These are phyloP conservation scores for Mola mola DNA, from an alignment of 2,113 vertebrate genomes.

Conservation along the genomic window DNA sequence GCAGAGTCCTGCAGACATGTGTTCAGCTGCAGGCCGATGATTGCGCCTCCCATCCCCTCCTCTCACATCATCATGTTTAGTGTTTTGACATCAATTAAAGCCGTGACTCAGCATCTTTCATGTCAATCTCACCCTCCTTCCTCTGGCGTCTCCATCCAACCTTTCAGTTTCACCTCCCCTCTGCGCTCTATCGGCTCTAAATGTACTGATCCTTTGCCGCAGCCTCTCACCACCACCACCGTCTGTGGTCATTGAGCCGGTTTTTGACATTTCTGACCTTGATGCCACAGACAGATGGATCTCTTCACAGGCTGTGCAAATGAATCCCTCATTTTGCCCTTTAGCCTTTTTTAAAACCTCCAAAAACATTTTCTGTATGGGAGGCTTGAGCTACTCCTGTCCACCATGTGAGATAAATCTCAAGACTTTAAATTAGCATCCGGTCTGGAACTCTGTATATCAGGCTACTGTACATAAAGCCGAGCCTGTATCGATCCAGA, in stretches of 20 bases:
- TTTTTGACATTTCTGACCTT: too few species aligned
- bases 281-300: not conserved
- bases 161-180: constrained; percentile 21
- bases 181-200: constrained; percentile 21
- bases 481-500: constrained; percentile 50
- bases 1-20: constrained; percentile 76
- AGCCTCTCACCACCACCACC: not conserved
- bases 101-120: too few species aligned
- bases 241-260: not conserved
- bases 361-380: not conserved
- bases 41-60: constrained; percentile 68
- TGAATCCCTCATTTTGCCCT: too few species aligned
- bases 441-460: constrained; percentile 19
- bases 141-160: not conserved
- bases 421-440: constrained; percentile 38
- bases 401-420: constrained; percentile 23
- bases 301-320: not conserved
- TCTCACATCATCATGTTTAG: not conserved
- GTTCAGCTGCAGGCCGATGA: constrained; percentile 84
- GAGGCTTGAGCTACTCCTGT: not conserved
- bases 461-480: constrained; percentile 27
- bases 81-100: too few species aligned
- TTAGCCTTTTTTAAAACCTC: not conserved
- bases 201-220: not conserved
- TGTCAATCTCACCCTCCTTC: not conserved